Conservation (phyloP, 2,113 vertebrate genomes). For the Cyanoramphus novaezelandiae region DNA sequence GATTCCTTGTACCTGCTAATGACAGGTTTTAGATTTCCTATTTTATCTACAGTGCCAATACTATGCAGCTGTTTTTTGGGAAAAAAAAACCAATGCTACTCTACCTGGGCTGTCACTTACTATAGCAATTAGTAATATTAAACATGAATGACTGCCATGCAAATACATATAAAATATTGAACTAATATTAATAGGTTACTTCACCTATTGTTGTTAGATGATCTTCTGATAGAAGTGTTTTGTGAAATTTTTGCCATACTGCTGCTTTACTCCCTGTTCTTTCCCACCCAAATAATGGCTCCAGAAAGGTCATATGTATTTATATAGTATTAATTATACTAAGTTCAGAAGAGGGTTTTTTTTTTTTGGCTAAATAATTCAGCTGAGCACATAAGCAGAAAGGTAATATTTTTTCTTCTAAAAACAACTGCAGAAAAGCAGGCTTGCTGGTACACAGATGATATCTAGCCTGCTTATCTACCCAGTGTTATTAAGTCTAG, state of each 20-base stretch:
- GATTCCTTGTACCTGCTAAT: background rate
- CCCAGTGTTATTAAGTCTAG: constrained; percentile 68
- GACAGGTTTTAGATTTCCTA: background rate
- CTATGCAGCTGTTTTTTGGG: background rate
- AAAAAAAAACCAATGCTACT: background rate
- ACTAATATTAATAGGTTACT: constrained; percentile 7
- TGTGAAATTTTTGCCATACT: background rate
- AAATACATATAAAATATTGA: constrained; percentile 7
- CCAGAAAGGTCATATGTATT: background rate
- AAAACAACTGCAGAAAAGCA: constrained; percentile 26
- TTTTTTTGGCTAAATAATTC: background rate
- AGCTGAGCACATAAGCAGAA: constrained; percentile 23
- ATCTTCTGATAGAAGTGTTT: background rate
- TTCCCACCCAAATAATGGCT: background rate
- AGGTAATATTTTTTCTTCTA: background rate
- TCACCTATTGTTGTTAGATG: background rate
- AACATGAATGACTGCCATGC: constrained; percentile 5
- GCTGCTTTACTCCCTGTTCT: background rate
- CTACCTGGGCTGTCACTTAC: background rate
- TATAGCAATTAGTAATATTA: constrained; percentile 33
- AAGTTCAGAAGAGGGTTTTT: background rate
- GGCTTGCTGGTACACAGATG: constrained; percentile 33
- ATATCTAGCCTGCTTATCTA: constrained; percentile 66
- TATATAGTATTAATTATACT: background rate
- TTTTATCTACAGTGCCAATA: background rate